Percentiles rank a stretch among this genome's conserved stretches.
These are phyloP conservation scores for Deladenus siricidicola DNA, from an alignment of 2,888 invertebrate genomes.

Conservation along the genomic window DNA sequence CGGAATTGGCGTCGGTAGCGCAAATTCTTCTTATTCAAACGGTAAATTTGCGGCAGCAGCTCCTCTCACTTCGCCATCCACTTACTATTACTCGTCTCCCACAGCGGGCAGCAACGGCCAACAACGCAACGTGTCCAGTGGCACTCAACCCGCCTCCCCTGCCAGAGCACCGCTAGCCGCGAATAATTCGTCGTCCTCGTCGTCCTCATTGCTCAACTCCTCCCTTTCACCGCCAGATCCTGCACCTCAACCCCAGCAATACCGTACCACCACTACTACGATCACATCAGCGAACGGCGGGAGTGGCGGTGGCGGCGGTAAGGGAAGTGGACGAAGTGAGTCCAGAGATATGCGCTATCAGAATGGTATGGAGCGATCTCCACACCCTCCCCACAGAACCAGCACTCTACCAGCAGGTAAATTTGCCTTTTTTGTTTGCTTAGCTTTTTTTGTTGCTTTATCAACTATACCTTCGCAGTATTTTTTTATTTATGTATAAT, in stretches of 20 bases:
- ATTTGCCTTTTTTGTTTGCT: no score
- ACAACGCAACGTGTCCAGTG: neutral
- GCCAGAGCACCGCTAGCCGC: neutral
- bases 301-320: neutral
- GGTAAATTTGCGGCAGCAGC: neutral
- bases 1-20: no score
- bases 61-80: neutral
- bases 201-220: no score
- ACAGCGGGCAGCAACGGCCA: no score
- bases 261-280: neutral
- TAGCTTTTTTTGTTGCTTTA: no score
- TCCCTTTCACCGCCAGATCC: neutral
- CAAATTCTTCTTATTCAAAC: no score
- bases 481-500: neutral
- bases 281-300: neutral
- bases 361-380: no score
- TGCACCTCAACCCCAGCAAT: neutral
- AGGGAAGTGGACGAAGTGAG: neutral
- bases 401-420: neutral
- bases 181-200: neutral
- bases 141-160: neutral
- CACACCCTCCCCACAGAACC: neutral
- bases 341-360: neutral
- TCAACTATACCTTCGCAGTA: no score
- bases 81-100: no score